phyloP scores from a whole-genome alignment of 2,113 vertebrate species.

The Ciconia maguari region DNA sequence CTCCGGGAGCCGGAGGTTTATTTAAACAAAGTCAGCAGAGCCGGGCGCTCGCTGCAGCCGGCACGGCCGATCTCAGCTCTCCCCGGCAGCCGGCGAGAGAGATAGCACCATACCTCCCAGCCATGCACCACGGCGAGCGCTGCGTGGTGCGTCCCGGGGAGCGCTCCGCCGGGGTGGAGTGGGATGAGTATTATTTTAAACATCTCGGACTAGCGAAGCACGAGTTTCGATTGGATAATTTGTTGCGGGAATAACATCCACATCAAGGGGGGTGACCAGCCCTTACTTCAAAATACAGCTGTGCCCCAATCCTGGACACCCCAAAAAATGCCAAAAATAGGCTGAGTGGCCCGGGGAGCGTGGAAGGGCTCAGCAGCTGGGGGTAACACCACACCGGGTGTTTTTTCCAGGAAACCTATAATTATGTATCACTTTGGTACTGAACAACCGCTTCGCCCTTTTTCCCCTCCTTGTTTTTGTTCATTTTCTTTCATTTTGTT shows the following conservation, averaged over 20 bases:
- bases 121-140: not conserved
- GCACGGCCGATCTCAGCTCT: not conserved
- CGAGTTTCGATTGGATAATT: not conserved
- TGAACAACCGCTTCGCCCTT: not conserved
- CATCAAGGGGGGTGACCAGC: not conserved
- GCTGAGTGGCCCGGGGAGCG: fast-evolving
- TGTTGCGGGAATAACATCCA: not conserved
- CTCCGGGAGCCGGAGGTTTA: not conserved
- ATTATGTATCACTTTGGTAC: not conserved
- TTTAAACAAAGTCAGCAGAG: not conserved
- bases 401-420: not conserved
- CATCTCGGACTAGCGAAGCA: not conserved
- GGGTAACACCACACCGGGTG: not conserved
- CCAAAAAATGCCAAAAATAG: not conserved
- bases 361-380: not conserved
- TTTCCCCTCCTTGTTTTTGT: not conserved
- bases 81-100: fast-evolving
- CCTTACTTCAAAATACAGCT: not conserved
- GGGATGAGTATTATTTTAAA: not conserved
- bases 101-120: not conserved
- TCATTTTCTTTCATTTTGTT: not conserved
- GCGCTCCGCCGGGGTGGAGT: not conserved
- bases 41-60: fast-evolving
- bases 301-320: not conserved
- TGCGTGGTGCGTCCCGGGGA: not conserved